These are phyloP conservation scores for Phrynosoma blainvillii DNA, from an alignment of 2,113 vertebrate genomes.

Conservation along the genomic window DNA sequence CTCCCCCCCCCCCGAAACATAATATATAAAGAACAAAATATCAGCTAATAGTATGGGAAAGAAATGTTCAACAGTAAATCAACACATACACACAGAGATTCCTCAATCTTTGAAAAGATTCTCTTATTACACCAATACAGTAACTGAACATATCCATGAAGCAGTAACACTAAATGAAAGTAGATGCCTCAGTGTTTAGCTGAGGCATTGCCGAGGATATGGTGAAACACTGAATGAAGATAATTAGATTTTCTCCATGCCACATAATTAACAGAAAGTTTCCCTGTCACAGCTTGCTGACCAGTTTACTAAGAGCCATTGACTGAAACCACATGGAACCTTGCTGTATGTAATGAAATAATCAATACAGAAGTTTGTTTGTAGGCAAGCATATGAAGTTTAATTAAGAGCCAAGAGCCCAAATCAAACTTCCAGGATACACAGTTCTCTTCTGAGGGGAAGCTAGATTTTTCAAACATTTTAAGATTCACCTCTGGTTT, in stretches of 20 bases:
- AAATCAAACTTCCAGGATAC: neutral
- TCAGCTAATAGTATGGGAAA: neutral
- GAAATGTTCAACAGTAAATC: neutral
- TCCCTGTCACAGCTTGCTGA: slow-evolving; percentile 19
- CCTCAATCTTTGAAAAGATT: neutral
- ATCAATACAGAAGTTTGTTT: slow-evolving; percentile 20
- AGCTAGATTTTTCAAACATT: neutral
- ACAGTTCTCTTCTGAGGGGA: neutral
- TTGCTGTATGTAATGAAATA: slow-evolving; percentile 7
- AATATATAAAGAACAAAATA: neutral
- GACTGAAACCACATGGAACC: neutral
- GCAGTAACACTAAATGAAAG: neutral
- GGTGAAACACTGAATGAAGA: slow-evolving; percentile 1
- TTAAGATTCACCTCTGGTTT: neutral
- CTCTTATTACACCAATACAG: neutral
- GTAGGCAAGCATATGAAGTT: neutral
- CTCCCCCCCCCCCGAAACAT: too few species aligned
- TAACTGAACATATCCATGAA: neutral
- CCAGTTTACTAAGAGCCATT: neutral
- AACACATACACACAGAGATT: neutral
- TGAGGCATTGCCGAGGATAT: neutral
- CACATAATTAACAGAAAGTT: slow-evolving; percentile 16
- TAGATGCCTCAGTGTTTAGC: neutral
- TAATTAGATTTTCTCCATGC: slow-evolving; percentile 14
- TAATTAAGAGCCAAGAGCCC: neutral